Percentiles rank a stretch among this genome's conserved stretches.
Conservation (phyloP, 1,140 invertebrate genomes). For the Augochlora pura region DNA sequence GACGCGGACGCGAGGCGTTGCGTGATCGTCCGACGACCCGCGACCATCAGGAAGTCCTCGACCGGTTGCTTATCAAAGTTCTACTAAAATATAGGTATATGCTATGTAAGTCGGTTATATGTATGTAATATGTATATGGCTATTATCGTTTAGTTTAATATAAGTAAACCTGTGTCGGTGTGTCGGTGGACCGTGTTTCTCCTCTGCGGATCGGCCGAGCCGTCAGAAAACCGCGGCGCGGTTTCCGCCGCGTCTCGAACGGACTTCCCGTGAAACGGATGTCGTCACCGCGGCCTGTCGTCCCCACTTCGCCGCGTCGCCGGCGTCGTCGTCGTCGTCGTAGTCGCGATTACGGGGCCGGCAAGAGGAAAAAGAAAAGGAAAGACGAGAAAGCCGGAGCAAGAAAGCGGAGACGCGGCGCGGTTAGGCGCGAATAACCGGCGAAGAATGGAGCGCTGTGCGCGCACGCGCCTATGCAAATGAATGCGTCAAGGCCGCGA, state of each 20-base stretch:
- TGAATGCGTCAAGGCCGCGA: conserved; percentile 25
- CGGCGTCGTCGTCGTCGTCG: background rate
- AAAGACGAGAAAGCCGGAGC: background rate
- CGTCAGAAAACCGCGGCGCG: conserved; percentile 8
- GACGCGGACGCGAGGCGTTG: no score
- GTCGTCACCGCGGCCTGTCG: background rate
- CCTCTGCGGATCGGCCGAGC: background rate
- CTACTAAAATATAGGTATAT: conserved; percentile 79
- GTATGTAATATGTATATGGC: conserved; percentile 63
- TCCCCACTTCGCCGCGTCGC: background rate
- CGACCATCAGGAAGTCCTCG: conserved; percentile 65
- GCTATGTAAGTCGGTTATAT: conserved; percentile 76
- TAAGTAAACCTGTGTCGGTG: conserved; percentile 70
- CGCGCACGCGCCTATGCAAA: background rate
- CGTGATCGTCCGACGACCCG: conserved; percentile 5
- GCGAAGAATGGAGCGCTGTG: background rate
- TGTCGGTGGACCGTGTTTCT: conserved; percentile 68
- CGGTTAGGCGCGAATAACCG: conserved; percentile 18
- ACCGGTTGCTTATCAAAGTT: conserved; percentile 70
- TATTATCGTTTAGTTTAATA: conserved; percentile 72
- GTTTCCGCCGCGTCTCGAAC: background rate
- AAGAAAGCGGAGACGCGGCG: conserved; percentile 10
- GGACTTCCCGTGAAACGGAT: conserved; percentile 26
- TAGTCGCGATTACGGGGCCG: background rate
- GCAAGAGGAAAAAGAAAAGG: background rate